These are phyloP conservation scores for Heteractis magnifica DNA, from an alignment of 92 coral and sea anemone species.

Conservation along the genomic window DNA sequence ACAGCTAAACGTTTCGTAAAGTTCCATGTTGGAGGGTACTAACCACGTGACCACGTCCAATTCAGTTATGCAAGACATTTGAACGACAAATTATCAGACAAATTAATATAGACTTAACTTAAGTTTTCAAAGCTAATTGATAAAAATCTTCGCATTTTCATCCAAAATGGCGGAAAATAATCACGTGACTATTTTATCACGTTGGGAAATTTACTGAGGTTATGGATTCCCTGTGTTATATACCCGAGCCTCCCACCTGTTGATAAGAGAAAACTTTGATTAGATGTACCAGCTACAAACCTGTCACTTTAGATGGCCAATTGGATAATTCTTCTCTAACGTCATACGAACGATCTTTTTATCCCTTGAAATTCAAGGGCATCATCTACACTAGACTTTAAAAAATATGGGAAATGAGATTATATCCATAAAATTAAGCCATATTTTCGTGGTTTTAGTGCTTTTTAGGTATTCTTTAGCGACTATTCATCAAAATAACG, in stretches of 20 bases:
- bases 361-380: slow-evolving; percentile 5
- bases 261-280: not conserved
- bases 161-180: not conserved
- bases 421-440: slow-evolving; percentile 47
- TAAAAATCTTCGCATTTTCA: not conserved
- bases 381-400: slow-evolving; percentile 35
- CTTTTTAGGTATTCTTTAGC: slow-evolving; percentile 3
- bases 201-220: not conserved
- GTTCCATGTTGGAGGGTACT: too few species aligned
- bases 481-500: slow-evolving; percentile 1
- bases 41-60: too few species aligned
- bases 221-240: not conserved
- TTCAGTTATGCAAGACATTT: too few species aligned
- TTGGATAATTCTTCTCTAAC: slow-evolving; percentile 75
- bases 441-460: slow-evolving; percentile 23
- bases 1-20: too few species aligned
- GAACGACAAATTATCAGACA: too few species aligned
- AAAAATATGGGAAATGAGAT: slow-evolving; percentile 82
- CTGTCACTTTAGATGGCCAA: slow-evolving; percentile 59
- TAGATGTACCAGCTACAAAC: slow-evolving; percentile 47
- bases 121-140: too few species aligned
- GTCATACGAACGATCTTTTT: slow-evolving; percentile 61
- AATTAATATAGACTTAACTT: too few species aligned
- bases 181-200: too few species aligned
- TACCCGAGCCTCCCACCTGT: slow-evolving; percentile 19